These are phyloP conservation scores for Eudemis profundana DNA, from an alignment of 2,888 invertebrate species.

Conservation along the genomic window DNA sequence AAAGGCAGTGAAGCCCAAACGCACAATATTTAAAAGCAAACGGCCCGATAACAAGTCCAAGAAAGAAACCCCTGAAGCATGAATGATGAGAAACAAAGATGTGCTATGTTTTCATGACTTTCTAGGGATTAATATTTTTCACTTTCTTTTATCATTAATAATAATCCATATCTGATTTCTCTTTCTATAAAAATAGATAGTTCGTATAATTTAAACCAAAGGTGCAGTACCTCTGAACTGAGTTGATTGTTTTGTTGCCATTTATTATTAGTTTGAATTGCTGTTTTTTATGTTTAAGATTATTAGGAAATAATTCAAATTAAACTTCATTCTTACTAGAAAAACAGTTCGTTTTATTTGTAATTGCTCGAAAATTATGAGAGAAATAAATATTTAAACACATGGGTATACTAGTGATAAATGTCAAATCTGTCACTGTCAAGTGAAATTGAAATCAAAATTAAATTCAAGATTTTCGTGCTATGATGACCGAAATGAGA, in stretches of 20 bases:
- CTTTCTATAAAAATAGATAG: background rate
- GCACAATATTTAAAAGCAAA: slow-evolving; percentile 56
- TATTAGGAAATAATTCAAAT: too few species aligned
- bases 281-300: too few species aligned
- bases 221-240: slow-evolving; percentile 8
- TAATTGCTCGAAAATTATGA: too few species aligned
- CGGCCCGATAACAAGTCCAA: slow-evolving; percentile 50
- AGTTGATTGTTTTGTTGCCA: background rate
- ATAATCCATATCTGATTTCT: background rate
- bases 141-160: background rate
- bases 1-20: slow-evolving; percentile 51
- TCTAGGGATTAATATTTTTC: background rate
- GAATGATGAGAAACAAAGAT: background rate
- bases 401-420: too few species aligned
- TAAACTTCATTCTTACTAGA: too few species aligned
- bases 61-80: slow-evolving; percentile 45
- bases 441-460: background rate
- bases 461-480: slow-evolving; percentile 18
- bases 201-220: slow-evolving; percentile 8
- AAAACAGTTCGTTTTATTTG: too few species aligned
- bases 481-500: slow-evolving; percentile 56
- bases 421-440: background rate
- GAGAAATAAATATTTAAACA: too few species aligned
- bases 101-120: background rate
- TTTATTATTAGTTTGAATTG: too few species aligned